Conservation (phyloP, 2,113 vertebrate genomes). For the Petroica traversi region DNA sequence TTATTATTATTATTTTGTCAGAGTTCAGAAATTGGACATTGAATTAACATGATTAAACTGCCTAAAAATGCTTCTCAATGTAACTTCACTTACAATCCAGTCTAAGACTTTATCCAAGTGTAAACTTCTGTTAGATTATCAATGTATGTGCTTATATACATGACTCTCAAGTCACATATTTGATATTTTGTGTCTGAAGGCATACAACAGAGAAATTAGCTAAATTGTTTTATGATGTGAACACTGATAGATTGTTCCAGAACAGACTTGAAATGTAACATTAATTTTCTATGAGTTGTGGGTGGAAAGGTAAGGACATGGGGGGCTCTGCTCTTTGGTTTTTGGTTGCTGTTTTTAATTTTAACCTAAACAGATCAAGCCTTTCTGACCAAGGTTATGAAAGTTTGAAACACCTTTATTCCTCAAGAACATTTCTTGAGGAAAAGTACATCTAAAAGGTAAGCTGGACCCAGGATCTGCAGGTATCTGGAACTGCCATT, state of each 20-base stretch:
- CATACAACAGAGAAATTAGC: background rate
- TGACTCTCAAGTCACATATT: background rate
- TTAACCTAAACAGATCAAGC: background rate
- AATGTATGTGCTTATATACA: background rate
- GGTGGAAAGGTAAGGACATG: background rate
- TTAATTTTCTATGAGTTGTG: background rate
- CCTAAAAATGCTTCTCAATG: background rate
- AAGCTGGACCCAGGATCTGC: background rate
- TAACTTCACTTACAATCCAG: background rate
- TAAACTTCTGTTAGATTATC: background rate
- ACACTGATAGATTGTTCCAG: background rate
- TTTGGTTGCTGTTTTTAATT: background rate
- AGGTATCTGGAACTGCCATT: background rate
- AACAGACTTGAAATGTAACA: background rate
- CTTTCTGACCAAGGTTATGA: background rate
- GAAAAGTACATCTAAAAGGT: background rate
- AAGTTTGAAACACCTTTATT: background rate
- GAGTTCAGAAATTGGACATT: background rate
- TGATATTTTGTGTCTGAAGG: background rate
- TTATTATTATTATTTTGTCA: background rate
- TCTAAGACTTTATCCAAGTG: background rate
- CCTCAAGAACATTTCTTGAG: background rate
- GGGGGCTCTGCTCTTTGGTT: fast-evolving
- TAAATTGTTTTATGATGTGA: background rate
- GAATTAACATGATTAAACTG: background rate